A percentile compares a stretch with the other conserved stretches of the same genome.
phyloP scores from a whole-genome alignment of 2,113 vertebrate species.

The Polypterus senegalus region DNA sequence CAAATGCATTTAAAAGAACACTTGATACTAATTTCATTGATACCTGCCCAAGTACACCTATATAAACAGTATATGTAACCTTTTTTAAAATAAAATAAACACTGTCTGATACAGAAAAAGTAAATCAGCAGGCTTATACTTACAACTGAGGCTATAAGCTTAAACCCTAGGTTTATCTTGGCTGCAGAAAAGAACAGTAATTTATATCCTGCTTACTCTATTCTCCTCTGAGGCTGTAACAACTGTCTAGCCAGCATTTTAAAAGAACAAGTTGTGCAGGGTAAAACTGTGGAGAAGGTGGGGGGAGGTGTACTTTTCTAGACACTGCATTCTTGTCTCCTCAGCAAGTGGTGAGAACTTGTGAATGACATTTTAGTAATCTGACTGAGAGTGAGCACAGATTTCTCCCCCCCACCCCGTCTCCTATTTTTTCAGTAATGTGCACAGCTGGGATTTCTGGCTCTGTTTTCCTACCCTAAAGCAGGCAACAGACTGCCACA shows the following conservation, averaged over 20 bases:
- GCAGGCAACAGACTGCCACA: background rate
- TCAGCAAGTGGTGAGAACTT: constrained; percentile 20
- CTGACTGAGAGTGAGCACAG: constrained; percentile 21
- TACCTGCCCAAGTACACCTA: no score
- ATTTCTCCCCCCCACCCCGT: constrained; percentile 3
- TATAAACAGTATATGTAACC: no score
- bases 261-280: constrained; percentile 25
- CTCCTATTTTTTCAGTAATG: constrained; percentile 4
- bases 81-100: no score
- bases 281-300: constrained; percentile 2
- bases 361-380: constrained; percentile 30
- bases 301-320: constrained; percentile 14
- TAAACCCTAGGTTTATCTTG: constrained; percentile 54
- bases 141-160: constrained; percentile 43
- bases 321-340: constrained; percentile 24
- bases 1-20: no score
- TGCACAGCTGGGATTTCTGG: constrained; percentile 18
- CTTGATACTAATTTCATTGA: no score
- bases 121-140: constrained; percentile 6
- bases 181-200: constrained; percentile 50
- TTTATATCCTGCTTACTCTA: constrained; percentile 43
- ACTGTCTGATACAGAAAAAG: background rate
- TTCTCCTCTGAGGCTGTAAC: constrained; percentile 43
- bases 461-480: constrained; percentile 1
- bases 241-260: constrained; percentile 55